Conservation (phyloP, 1,140 invertebrate species). For the Hycleus cichorii region DNA sequence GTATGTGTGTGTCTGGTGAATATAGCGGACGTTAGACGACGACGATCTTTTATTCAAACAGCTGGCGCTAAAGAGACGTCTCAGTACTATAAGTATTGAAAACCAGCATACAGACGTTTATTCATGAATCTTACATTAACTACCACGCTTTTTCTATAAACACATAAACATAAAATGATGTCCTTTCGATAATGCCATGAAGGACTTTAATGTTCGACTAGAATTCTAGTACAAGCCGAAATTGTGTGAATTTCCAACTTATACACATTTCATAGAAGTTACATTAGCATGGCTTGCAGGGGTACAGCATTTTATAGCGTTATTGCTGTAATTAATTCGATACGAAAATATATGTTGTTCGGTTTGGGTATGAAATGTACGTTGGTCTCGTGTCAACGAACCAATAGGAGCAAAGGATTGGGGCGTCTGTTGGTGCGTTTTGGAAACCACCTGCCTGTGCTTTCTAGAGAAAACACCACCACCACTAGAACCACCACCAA, state of each 20-base stretch:
- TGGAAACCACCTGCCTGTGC: slow-evolving; percentile 5
- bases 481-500: background rate
- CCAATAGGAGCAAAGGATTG: slow-evolving; percentile 10
- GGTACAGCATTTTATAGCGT: slow-evolving; percentile 2
- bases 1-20: slow-evolving; percentile 3
- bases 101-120: too few relatives aligned
- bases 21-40: slow-evolving; percentile 8
- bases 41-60: slow-evolving; percentile 13
- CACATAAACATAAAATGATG: too few relatives aligned
- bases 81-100: too few relatives aligned
- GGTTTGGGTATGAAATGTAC: slow-evolving; percentile 5
- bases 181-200: too few relatives aligned
- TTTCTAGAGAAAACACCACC: slow-evolving; percentile 1
- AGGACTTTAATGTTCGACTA: too few relatives aligned
- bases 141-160: too few relatives aligned
- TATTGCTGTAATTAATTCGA: slow-evolving; percentile 15
- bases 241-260: background rate
- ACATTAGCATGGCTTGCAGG: background rate
- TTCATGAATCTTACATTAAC: too few relatives aligned
- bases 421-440: slow-evolving; percentile 5
- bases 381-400: slow-evolving; percentile 15
- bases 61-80: slow-evolving; percentile 1
- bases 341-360: slow-evolving; percentile 10
- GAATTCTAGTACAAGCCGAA: too few relatives aligned
- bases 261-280: background rate